Base-by-base conservation (phyloP, 1,140 invertebrate species). In the Nilaparvata lugens region DNA sequence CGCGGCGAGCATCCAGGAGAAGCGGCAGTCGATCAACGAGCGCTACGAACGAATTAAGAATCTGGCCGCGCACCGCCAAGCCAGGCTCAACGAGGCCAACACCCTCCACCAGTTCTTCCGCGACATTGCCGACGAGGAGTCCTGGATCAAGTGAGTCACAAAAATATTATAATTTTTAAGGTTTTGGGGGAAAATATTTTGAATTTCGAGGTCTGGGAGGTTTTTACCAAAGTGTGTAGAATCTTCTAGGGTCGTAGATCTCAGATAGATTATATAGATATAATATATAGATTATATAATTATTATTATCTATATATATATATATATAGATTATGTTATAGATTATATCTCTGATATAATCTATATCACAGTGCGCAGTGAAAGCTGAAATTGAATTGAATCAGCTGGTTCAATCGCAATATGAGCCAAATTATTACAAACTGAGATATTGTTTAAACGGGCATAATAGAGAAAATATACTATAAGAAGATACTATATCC, bases 61-160 rank as follows among this genome's bases (percentile, higher is more conserved):
- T 72, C 78, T 97, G 45, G 92, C 93, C n/a, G 88, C 89, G 40
- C 90, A 97, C 70, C 81, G 96, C 42, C 82, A 96, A 69, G 87
- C 89, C 0, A 79, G 94, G 28, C 79, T 99, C 16, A 86, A 88
- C 73, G 96, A 99, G 74, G 95, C 96, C 2, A 93, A 97, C 70
- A 98, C 95, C 7, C 81, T 99, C 66, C 96, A 99, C 76, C 96
- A 99, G 76, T 99, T 99, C 86, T 95, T 99, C 83, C 80, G 97
- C 52, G 97, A 99, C 72, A 98, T 99, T 72, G 96, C 97, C 64
- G 97, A 99, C 74, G 97, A 99, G 75, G 97, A 99, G 74, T 95
- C 93, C n/a, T 99, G 97, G 97, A 99, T 99, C 71, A 98, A 98
- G 84, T 87, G 67, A 73, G 79, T 75, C n/a, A n/a, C n/a, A n/a